These are phyloP conservation scores for Deroplatys truncata DNA, from an alignment of 2,888 invertebrate species.

Conservation along the genomic window DNA sequence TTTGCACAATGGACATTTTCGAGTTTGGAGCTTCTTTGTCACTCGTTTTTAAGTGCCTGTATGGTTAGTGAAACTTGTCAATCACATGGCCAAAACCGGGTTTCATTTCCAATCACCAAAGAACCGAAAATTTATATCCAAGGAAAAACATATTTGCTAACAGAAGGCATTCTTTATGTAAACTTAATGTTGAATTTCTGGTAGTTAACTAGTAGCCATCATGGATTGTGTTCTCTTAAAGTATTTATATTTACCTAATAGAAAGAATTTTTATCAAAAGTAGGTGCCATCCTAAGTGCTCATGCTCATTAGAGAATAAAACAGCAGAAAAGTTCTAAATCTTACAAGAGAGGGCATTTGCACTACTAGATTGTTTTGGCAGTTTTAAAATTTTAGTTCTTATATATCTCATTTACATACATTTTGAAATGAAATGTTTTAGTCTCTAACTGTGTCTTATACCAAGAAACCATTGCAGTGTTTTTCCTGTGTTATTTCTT, in stretches of 20 bases:
- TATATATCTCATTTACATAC: neutral
- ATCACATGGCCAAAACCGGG: conserved; percentile 26
- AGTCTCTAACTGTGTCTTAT: neutral
- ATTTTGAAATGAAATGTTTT: neutral
- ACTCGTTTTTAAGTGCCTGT: conserved; percentile 34
- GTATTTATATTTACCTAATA: neutral
- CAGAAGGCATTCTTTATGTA: conserved; percentile 1
- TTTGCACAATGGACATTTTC: conserved; percentile 28
- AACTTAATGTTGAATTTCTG: neutral
- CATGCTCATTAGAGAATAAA: neutral
- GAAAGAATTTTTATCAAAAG: neutral
- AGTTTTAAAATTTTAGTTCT: neutral
- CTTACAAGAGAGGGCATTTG: neutral
- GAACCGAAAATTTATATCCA: conserved; percentile 1
- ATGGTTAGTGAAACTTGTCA: conserved; percentile 28
- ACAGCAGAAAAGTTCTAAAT: neutral
- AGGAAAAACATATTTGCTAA: conserved; percentile 4
- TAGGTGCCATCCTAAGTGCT: neutral
- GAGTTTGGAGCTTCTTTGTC: conserved; percentile 29
- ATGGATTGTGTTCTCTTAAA: neutral
- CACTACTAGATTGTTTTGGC: neutral
- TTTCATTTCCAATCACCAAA: conserved; percentile 17
- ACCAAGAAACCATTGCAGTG: neutral
- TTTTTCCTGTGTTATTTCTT: conserved; percentile 38
- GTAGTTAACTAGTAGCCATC: neutral